Conservation (phyloP, 37 sponge, comb jelly and placozoan genomes). For the Theonella swinhoei region DNA sequence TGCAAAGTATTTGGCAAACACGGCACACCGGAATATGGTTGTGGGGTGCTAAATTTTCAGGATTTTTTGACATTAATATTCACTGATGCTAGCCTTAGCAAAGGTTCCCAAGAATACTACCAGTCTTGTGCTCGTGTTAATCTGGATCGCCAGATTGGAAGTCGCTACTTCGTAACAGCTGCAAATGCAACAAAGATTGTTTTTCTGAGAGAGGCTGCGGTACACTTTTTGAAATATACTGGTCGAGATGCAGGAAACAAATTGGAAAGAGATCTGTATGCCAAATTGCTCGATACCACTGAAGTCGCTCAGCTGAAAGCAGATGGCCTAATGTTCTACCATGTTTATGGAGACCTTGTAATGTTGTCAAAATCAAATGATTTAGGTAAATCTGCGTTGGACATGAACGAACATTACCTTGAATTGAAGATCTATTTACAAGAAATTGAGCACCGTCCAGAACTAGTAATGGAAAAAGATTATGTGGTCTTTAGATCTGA, state of each 20-base stretch:
- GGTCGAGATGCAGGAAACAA: too few species aligned
- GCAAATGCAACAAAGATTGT: slow-evolving; percentile 39
- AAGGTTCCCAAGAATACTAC: slow-evolving; percentile 39
- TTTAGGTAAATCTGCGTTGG: slow-evolving; percentile 21
- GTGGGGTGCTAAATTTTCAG: too few species aligned
- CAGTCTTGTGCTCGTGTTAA: too few species aligned
- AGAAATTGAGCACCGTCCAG: slow-evolving; percentile 26
- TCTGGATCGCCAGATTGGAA: too few species aligned
- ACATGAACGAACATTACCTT: slow-evolving; percentile 44
- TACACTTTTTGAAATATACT: too few species aligned
- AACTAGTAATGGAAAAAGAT: neutral
- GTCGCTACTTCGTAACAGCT: slow-evolving; percentile 57
- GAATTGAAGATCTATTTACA: slow-evolving; percentile 35
- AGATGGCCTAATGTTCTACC: slow-evolving; percentile 42
- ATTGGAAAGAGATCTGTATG: slow-evolving; percentile 27
- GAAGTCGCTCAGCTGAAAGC: slow-evolving; percentile 9
- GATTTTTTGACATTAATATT: too few species aligned
- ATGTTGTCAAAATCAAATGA: slow-evolving; percentile 45
- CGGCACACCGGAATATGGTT: too few species aligned
- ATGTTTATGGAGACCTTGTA: slow-evolving; percentile 49
- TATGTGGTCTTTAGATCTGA: slow-evolving; percentile 46
- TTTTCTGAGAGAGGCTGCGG: too few species aligned
- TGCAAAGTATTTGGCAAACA: too few species aligned
- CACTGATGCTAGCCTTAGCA: too few species aligned
- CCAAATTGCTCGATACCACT: slow-evolving; percentile 11